Percentiles rank a stretch among this genome's conserved stretches.
Conservation (phyloP, 2,113 vertebrate species). For the Octodon degus region DNA sequence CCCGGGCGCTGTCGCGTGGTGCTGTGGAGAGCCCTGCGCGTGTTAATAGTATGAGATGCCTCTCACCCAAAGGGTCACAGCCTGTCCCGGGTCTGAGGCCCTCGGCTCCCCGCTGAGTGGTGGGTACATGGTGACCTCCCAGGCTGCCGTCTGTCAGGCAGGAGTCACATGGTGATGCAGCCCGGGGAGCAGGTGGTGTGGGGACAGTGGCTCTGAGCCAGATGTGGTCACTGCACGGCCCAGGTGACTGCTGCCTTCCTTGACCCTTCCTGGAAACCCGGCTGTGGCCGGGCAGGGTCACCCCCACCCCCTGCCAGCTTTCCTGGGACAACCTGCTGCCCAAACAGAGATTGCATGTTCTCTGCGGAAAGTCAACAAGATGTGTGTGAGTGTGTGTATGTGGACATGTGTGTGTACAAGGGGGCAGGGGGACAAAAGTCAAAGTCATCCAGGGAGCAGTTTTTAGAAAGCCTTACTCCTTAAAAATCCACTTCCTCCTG, state of each 20-base stretch:
- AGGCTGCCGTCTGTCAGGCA: rapidly evolving
- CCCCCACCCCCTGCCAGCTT: not conserved
- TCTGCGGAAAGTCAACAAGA: conserved; percentile 54
- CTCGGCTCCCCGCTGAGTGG: not conserved
- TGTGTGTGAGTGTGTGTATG: no score
- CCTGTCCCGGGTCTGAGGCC: not conserved
- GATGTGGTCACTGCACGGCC: rapidly evolving
- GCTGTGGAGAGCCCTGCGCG: not conserved
- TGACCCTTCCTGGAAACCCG: conserved; percentile 53
- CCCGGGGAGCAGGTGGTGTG: not conserved
- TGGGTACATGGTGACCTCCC: rapidly evolving
- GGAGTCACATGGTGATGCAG: not conserved
- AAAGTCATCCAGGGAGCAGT: not conserved
- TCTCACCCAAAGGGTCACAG: not conserved
- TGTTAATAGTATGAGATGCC: not conserved
- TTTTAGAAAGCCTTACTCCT: not conserved
- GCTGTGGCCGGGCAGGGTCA: conserved; percentile 7
- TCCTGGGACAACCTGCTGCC: conserved; percentile 55
- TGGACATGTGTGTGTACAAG: rapidly evolving
- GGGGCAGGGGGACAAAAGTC: not conserved
- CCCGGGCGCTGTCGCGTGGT: rapidly evolving
- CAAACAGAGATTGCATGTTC: conserved; percentile 8
- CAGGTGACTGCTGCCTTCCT: not conserved
- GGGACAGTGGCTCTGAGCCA: not conserved
- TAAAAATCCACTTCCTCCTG: not conserved